Evolutionary conservation across 1,140 invertebrate species (phyloP), one percentile per base, ranked within the genome.

Genomic region (Drosophila parvula): DNA sequence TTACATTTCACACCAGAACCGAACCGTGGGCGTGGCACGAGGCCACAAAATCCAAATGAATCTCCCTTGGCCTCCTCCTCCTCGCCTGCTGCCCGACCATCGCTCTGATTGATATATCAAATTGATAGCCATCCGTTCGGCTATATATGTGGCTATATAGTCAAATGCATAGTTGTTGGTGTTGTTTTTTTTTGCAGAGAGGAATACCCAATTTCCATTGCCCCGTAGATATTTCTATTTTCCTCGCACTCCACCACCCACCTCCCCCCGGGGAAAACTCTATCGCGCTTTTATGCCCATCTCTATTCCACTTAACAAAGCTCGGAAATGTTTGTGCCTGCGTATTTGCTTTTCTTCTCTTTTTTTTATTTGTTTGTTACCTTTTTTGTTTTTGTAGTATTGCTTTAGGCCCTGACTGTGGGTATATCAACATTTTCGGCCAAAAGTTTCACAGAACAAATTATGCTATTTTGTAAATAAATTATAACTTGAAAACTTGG

Each of bases 101-200:
- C 58, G 55, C 70, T 56, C 82, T 86, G 82, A 86, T 86, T 86
- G 82, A 86, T 86, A 86, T 81, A 86, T 86, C 82, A 86, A 86
- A 79, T 86, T 86, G 82, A 86, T 85, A 73, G 82, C 82, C 74
- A 76, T 59, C 53, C 74, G 74, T 67, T 22, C 22, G 22, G 22
- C 22, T 22, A 22, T 22, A 22, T 22, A 22, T n/a, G n/a, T n/a
- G n/a, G 61, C 45, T 41, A 50, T 65, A 65, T 51, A 43, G 59
- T 45, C 30, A 51, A 78, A 70, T 78, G 69, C 64, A 70, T 67
- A 65, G 71, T 56, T 59, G 55, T 69, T 74, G 36, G 36, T 56
- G 56, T 53, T 78, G 41, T 28, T 30, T 53, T 78, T 36, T 28
- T 30, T 30, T 47, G 63, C 3, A 6, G 14, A 40, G 38, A 27